Percentiles rank a stretch among this genome's conserved stretches.
Evolutionary conservation across 2,113 vertebrate genomes (phyloP).

Genomic region (cattle (Bos taurus)): DNA sequence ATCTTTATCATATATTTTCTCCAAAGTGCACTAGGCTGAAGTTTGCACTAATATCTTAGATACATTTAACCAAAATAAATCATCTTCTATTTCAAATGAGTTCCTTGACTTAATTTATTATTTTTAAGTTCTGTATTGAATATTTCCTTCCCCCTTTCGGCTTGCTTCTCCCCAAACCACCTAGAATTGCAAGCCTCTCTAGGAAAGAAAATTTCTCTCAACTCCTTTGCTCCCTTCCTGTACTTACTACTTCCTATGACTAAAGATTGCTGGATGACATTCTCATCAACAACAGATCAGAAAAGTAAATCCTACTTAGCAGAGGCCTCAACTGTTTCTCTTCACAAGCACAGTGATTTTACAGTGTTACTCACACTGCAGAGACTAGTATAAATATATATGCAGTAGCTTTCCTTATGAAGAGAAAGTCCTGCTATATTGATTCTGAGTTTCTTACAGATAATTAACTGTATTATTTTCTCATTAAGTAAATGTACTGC

Average conservation of each 20-base stretch:
- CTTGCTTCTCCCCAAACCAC: neutral
- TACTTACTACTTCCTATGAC: neutral
- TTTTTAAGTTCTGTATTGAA: neutral
- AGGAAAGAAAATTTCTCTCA: neutral
- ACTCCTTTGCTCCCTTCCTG: neutral
- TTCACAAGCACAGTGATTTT: constrained; percentile 27
- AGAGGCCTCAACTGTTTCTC: neutral
- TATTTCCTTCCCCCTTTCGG: neutral
- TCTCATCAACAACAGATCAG: neutral
- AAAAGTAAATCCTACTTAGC: constrained; percentile 3
- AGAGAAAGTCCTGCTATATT: neutral
- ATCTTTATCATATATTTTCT: neutral
- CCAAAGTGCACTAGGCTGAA: neutral
- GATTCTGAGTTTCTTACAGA: constrained; percentile 26
- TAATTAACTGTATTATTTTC: constrained; percentile 48
- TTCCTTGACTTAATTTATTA: neutral
- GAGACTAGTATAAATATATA: constrained; percentile 19
- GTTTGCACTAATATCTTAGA: neutral
- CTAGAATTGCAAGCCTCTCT: neutral
- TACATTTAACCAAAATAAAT: neutral
- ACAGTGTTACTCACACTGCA: neutral
- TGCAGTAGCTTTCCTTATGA: neutral
- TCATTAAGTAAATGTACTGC: constrained; percentile 48
- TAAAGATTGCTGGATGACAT: constrained; percentile 20
- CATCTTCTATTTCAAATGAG: neutral